These are phyloP conservation scores for Podarcis muralis DNA, from an alignment of 2,113 vertebrate species.

Conservation along the genomic window DNA sequence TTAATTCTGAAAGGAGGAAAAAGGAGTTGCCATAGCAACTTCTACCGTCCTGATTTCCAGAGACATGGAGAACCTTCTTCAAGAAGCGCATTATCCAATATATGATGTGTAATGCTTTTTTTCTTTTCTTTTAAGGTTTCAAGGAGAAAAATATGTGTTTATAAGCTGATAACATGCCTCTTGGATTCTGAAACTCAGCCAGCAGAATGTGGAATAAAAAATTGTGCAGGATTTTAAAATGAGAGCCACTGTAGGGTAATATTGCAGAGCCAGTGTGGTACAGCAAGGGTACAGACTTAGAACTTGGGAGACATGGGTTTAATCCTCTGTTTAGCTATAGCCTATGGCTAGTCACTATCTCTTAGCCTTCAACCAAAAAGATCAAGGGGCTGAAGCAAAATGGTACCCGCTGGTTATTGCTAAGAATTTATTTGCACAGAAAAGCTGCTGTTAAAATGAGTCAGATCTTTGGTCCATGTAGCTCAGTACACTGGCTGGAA, in stretches of 20 bases:
- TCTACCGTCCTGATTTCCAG: background rate
- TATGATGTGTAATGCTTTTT: background rate
- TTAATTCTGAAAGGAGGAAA: background rate
- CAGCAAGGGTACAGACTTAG: background rate
- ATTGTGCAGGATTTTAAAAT: background rate
- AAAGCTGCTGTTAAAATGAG: background rate
- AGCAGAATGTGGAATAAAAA: background rate
- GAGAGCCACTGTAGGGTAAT: background rate
- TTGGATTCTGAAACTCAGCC: background rate
- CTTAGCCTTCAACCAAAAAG: background rate
- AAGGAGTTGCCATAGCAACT: background rate
- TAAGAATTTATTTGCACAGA: background rate
- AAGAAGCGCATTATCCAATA: conserved; percentile 12
- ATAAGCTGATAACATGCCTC: background rate
- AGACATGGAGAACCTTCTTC: background rate
- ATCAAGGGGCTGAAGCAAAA: background rate
- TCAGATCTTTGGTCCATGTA: background rate
- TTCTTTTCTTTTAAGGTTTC: background rate
- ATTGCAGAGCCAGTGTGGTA: too few species aligned
- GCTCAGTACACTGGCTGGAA: background rate
- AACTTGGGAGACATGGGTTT: background rate
- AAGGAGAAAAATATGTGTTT: background rate
- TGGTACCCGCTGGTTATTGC: too few species aligned
- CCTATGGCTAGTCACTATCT: background rate
- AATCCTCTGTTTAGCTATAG: background rate